phyloP scores from a whole-genome alignment of 2,888 invertebrate genomes.

The Polydrusus tereticollis region DNA sequence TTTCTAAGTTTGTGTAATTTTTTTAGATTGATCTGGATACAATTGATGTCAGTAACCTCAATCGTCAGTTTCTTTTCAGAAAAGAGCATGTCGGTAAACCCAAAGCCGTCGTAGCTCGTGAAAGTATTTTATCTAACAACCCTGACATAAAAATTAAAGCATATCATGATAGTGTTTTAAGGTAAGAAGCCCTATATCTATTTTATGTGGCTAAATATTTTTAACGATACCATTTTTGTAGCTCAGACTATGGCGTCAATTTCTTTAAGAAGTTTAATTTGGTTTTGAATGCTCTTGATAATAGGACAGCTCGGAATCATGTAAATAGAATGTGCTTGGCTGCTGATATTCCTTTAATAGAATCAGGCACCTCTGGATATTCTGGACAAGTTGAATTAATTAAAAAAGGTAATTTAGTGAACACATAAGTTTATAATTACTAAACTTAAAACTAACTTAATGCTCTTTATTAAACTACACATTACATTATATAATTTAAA shows the following conservation, averaged over 20 bases:
- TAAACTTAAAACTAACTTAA: too few species aligned
- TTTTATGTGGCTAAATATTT: constrained; percentile 13
- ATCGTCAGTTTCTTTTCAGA: constrained; percentile 98
- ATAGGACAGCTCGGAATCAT: constrained; percentile 95
- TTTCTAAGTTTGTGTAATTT: constrained; percentile 32
- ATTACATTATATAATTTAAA: too few species aligned
- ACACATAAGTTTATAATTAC: too few species aligned
- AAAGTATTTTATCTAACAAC: constrained; percentile 90
- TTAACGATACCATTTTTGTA: constrained; percentile 64
- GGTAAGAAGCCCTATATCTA: constrained; percentile 71
- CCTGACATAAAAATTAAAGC: constrained; percentile 90
- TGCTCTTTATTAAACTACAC: too few species aligned
- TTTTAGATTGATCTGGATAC: constrained; percentile 98
- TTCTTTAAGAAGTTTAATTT: constrained; percentile 93
- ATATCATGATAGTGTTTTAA: constrained; percentile 93
- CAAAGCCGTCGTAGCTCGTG: constrained; percentile 92
- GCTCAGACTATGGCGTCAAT: constrained; percentile 88
- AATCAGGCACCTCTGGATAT: constrained; percentile 98
- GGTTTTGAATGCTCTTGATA: constrained; percentile 97
- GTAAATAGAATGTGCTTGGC: constrained; percentile 99
- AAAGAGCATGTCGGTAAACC: constrained; percentile 98
- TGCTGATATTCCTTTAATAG: constrained; percentile 92
- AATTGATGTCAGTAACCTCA: constrained; percentile 98
- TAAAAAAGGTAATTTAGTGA: constrained; percentile 42
- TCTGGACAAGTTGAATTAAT: constrained; percentile 84